Conservation (phyloP, 1,140 invertebrate species). For the Brachionus manjavacas region DNA sequence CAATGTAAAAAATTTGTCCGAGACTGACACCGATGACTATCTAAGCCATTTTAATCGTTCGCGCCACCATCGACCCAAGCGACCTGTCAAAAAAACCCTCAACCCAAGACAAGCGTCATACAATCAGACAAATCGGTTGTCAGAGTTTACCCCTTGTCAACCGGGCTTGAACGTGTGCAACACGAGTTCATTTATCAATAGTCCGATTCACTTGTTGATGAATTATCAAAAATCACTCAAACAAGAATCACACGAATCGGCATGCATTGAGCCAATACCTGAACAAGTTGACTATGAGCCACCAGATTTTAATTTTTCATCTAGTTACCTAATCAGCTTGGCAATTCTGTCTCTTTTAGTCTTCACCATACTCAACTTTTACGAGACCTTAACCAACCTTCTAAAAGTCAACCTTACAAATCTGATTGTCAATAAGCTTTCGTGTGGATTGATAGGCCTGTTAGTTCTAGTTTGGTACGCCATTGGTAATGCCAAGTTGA, state of each 20-base stretch:
- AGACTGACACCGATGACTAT: background rate
- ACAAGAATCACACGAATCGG: background rate
- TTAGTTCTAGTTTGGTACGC: background rate
- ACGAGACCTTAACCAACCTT: background rate
- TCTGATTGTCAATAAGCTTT: background rate
- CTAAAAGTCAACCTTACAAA: background rate
- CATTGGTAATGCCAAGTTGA: background rate
- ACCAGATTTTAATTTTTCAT: background rate
- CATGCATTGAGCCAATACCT: background rate
- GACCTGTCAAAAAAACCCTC: background rate
- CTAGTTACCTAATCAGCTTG: background rate
- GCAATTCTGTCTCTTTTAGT: background rate
- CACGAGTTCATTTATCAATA: conserved; percentile 19
- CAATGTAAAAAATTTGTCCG: background rate
- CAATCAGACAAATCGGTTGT: background rate
- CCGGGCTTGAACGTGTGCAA: background rate
- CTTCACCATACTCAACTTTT: background rate
- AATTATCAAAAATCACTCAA: background rate
- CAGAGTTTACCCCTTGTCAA: background rate
- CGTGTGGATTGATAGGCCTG: background rate
- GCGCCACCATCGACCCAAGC: background rate
- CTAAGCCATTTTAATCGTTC: background rate
- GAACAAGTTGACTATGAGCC: background rate
- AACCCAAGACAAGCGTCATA: background rate
- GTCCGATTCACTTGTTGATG: background rate